Evolutionary conservation across 2,113 vertebrate species (phyloP), one percentile per base, ranked within the genome.

Genomic region (Sorex araneus): DNA sequence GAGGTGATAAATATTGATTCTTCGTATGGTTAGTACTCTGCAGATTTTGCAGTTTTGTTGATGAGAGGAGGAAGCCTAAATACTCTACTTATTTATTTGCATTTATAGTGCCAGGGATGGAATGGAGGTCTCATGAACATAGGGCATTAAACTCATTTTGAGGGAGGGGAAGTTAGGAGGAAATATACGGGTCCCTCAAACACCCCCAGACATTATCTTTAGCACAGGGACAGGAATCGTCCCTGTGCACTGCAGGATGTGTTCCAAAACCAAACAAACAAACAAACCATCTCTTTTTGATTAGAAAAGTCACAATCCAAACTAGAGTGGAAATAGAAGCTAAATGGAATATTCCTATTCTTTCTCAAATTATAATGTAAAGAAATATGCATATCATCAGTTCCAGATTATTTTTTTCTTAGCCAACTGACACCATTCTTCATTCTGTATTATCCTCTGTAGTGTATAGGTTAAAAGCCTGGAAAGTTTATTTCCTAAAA

Each of bases 401-500:
- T 43, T 67, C 12, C 27, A 78, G 8, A 86, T 10, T 34, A 36
- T 25, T 77, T 63, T 67, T 50, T 50, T n/a, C n/a, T n/a, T n/a
- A n/a, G 10, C 19, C 78, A 50, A 57, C 54, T 73, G 43, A 13
- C 27, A 78, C 40, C 30, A 45, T 79, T 83, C 28, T 80, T 7
- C 34, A 36, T 28, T 75, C 63, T 50, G 8, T n/a, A 28, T 36
- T 82, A 78, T 27, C 16, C 3, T 32, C 12, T 87, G 16, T 30
- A 69, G 34, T 73, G 87, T 25, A 43, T 8, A 34, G 70, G 47
- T 36, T 66, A 66, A 84, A 80, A 23, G n/a, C 23, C 63, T 64
- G 3, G 32, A 78, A 70, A 90, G 64, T 78, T 54, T 11, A 28
- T 81, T 87, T 95, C 66, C 84, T 74, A 92, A 69, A 87, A 90